Evolutionary conservation across 1,140 invertebrate species (phyloP), one percentile per base, ranked within the genome.

Genomic region (Xylocopa sonorina): DNA sequence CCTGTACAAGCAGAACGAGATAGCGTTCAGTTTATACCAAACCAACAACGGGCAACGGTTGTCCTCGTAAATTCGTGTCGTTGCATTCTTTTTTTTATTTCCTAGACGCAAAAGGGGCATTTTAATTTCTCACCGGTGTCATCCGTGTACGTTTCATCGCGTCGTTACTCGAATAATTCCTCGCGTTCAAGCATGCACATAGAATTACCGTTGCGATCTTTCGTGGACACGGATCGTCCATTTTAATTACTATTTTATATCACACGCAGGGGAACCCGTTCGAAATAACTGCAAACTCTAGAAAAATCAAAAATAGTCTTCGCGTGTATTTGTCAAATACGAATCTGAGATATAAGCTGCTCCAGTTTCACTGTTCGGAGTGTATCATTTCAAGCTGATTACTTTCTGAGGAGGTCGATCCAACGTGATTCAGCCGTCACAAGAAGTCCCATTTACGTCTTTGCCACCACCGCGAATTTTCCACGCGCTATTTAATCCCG

Each of bases 391-490:
- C n/a, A 38, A 69, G 34, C n/a, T 55, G n/a, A 12, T 55, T 55
- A 41, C 2, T 29, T 18, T 1, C 1, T 41, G 34, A 38, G 55
- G 55, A n/a, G 9, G 24, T 55, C 21, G 14, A 50, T 68, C 24
- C 34, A n/a, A 21, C n/a, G 16, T 10, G 32, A 34, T 16, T 32
- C 21, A 18, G 41, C 62, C 18, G 21, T 18, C 21, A 34, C 21
- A 3, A 9, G 58, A 16, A 62, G 48, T n/a, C 27, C 63, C 29
- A 68, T 68, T 68, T 68, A 38, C 32, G 48, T 68, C 32, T 53
- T 18, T 32, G 48, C 3, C 27, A 21, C 32, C 24, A 5, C 18
- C 6, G 29, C 16, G 27, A 32, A 57, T 43, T 57, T 55, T 18
- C n/a, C 41, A 38, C 34, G 5, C 0, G 7, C 50, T n/a, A 16